Percentiles rank a stretch among this genome's conserved stretches.
Conservation (phyloP, 2,888 invertebrate species). For the Pelosia muscerda region DNA sequence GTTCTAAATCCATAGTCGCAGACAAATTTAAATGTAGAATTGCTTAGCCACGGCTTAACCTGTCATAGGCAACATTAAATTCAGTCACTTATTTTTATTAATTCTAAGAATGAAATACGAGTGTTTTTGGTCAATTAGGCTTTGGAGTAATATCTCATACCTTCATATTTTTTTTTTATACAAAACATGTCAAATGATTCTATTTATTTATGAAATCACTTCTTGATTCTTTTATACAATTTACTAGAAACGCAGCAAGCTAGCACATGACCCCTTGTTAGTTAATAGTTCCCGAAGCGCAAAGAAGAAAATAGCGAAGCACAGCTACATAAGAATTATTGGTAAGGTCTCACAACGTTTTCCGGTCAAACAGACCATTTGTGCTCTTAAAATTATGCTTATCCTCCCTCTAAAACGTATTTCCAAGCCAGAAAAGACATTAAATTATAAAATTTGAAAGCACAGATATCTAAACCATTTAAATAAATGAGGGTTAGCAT, state of each 20-base stretch:
- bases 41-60: neutral
- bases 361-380: neutral
- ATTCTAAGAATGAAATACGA: neutral
- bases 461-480: conserved; percentile 12
- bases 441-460: neutral
- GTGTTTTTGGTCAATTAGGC: neutral
- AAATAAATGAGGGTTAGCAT: conserved; percentile 46
- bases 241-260: neutral
- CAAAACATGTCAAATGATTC: neutral
- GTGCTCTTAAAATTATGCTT: neutral
- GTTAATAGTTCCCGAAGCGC: too few relatives aligned
- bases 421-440: neutral
- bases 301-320: too few relatives aligned
- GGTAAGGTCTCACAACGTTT: neutral
- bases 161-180: too few relatives aligned
- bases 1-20: neutral
- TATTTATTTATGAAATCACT: neutral
- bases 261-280: too few relatives aligned
- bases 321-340: too few relatives aligned
- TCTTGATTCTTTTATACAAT: neutral
- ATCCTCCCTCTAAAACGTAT: neutral
- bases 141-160: neutral
- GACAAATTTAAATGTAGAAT: conserved; percentile 5
- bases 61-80: conserved; percentile 4
- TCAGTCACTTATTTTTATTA: neutral